Conservation (phyloP, 2,797 vertebrate genomes). For the Antennarius maculatus region DNA sequence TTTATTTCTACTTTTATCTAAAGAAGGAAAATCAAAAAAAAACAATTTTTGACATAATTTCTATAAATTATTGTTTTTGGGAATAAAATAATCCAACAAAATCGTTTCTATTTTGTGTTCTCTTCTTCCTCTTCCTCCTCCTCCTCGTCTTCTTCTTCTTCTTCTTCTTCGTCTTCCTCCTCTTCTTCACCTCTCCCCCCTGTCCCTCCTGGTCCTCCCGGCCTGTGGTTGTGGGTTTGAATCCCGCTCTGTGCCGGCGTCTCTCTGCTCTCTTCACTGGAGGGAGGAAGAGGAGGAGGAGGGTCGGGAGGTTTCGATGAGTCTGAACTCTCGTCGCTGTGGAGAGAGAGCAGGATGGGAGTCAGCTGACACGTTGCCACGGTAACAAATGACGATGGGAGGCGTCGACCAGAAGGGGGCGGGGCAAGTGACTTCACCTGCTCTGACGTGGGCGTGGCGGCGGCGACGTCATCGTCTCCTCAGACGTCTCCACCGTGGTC, state of each 20-base stretch:
- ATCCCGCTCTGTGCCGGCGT: neutral
- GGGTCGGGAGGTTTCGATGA: neutral
- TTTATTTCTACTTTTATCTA: too few species aligned
- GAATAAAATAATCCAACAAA: neutral
- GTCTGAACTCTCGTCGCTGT: constrained; percentile 57
- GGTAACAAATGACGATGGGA: too few species aligned
- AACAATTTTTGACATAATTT: too few species aligned
- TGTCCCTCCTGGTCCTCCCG: neutral
- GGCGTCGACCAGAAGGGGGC: too few species aligned
- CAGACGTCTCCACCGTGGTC: neutral
- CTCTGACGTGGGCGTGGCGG: neutral
- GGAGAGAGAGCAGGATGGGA: constrained; percentile 4
- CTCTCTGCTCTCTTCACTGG: constrained; percentile 50
- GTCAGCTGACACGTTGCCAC: too few species aligned
- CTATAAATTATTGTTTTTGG: neutral
- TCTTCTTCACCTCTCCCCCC: neutral
- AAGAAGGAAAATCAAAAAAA: neutral
- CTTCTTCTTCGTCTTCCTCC: neutral
- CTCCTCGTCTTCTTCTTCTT: neutral
- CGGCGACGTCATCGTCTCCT: fast-evolving
- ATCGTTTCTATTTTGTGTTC: constrained; percentile 7
- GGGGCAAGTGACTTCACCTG: constrained; percentile 30
- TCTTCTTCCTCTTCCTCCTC: neutral
- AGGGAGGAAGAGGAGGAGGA: neutral
- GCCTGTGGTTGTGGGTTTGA: constrained; percentile 42